Conservation (phyloP, 2,888 invertebrate species). For the Xanthorhoe spadicearia region DNA sequence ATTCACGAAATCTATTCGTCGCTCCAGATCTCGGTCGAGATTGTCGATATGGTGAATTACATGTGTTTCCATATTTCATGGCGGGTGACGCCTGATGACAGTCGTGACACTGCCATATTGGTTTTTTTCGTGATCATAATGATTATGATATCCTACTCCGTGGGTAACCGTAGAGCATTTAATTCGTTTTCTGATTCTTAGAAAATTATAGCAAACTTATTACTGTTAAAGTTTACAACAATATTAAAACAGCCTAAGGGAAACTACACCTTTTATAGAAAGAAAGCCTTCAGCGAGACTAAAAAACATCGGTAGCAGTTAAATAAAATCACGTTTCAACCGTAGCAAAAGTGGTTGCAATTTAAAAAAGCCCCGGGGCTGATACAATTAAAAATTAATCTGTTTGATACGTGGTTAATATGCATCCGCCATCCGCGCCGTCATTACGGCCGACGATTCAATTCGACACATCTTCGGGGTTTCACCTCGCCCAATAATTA, state of each 20-base stretch:
- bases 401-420: slow-evolving; percentile 62
- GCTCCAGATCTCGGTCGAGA: slow-evolving; percentile 75
- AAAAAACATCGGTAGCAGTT: slow-evolving; percentile 11
- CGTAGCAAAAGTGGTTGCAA: slow-evolving; percentile 50
- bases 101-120: slow-evolving; percentile 70
- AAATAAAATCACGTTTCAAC: slow-evolving; percentile 31
- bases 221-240: not conserved
- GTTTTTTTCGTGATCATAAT: slow-evolving; percentile 59
- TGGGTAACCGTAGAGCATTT: not conserved
- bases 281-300: not conserved
- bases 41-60: slow-evolving; percentile 78
- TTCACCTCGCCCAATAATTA: slow-evolving; percentile 84
- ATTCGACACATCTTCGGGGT: slow-evolving; percentile 83
- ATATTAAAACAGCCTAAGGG: not conserved
- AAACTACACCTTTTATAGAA: not conserved
- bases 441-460: slow-evolving; percentile 74
- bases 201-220: not conserved
- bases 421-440: slow-evolving; percentile 57
- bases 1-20: slow-evolving; percentile 79
- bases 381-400: slow-evolving; percentile 74
- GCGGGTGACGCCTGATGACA: slow-evolving; percentile 71
- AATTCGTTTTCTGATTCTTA: not conserved
- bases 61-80: slow-evolving; percentile 73
- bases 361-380: slow-evolving; percentile 56
- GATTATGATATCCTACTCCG: slow-evolving; percentile 42